These are phyloP conservation scores for Ditylenchus weischeri DNA, from an alignment of 2,888 invertebrate genomes.

Conservation along the genomic window DNA sequence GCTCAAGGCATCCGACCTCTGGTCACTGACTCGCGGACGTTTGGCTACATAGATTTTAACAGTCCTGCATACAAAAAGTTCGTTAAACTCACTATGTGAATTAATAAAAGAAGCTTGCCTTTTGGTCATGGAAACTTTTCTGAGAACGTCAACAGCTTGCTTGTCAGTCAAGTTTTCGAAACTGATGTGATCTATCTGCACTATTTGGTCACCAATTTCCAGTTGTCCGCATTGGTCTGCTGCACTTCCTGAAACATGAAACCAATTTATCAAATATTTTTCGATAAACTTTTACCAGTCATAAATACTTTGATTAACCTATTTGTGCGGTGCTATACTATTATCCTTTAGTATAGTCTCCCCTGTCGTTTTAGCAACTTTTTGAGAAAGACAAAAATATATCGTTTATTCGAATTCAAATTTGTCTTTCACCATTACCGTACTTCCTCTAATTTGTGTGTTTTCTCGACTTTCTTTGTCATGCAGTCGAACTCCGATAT, in stretches of 20 bases:
- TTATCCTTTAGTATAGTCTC: too few species aligned
- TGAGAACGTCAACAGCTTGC: constrained; percentile 42
- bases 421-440: too few species aligned
- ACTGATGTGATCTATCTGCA: constrained; percentile 46
- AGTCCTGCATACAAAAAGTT: constrained; percentile 35
- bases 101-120: background rate
- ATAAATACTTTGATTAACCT: too few species aligned
- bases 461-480: too few species aligned
- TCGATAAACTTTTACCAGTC: too few species aligned
- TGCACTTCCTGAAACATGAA: constrained; percentile 35
- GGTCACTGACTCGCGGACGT: constrained; percentile 32
- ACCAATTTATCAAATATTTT: background rate
- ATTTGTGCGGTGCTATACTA: too few species aligned
- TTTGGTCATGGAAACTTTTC: constrained; percentile 17
- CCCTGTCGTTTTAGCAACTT: too few species aligned
- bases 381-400: too few species aligned
- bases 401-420: too few species aligned
- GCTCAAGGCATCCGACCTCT: constrained; percentile 45
- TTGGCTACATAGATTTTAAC: constrained; percentile 49
- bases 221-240: constrained; percentile 45
- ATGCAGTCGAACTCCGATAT: too few species aligned
- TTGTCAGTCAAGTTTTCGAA: constrained; percentile 49
- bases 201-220: constrained; percentile 54
- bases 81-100: background rate
- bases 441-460: too few species aligned